Base-by-base conservation (phyloP, 1,140 invertebrate species). In the Cherax quadricarinatus region DNA sequence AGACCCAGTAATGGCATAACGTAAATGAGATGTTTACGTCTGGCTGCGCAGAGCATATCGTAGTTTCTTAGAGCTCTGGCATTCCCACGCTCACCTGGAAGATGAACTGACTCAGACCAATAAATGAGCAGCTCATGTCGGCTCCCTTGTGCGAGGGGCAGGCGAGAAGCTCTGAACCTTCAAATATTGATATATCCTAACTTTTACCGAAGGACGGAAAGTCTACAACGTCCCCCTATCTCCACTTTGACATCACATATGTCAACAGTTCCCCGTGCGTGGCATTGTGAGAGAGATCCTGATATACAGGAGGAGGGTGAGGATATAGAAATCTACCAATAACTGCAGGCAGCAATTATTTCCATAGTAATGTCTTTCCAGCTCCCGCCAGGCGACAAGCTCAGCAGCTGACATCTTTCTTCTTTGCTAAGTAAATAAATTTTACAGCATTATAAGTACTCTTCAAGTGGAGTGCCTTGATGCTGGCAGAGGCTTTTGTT, bases 171-270 rank as follows among this genome's bases (percentile, higher is more conserved):
- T 9, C 18, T 48, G 53, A 49, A 62, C 57, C 83, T 41, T 5
- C 83, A 85, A 85, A 85, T 85, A 85, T 85, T 70, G 83, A 62
- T 85, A 85, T 66, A 66, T 51, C n/a, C 82, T 60, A 85, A 85
- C 83, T 70, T 85, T 70, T 85, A 70, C 57, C 30, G 60, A 66
- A 85, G 83, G 53, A 48, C n/a, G 60, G 57, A 70, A 85, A 70
- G 83, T 85, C 60, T 62, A 85, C 83, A 85, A 85, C 18, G 16
- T 7, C 16, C 82, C 21, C 49, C 49, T 41, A 18, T 80, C 79
- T 49, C 79, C 30, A 30, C 79, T 53, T 82, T 84, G 82, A 84
- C 82, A 41, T 84, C 82, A 84, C 53, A 30, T 12, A 62, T 62
- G 82, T 84, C 41, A 84, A 84, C 82, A 41, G 7, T 48, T 24